Conservation (phyloP, 2,797 vertebrate species). For the Heterohyrax brucei region DNA sequence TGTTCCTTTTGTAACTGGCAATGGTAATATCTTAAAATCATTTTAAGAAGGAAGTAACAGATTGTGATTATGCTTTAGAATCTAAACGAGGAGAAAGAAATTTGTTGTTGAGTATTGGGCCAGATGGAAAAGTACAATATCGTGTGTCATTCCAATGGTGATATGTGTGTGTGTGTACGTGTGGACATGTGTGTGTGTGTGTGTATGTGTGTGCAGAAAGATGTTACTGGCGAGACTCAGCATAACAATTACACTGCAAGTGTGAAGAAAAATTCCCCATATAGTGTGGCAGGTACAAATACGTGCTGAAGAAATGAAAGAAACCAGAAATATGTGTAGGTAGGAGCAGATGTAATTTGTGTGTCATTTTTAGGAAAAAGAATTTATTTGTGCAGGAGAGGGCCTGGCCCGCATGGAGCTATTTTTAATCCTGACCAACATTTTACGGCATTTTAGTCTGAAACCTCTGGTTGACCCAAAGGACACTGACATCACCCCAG, state of each 20-base stretch:
- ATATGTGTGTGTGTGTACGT: background rate
- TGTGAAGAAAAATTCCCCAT: background rate
- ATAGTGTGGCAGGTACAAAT: background rate
- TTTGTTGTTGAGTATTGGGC: background rate
- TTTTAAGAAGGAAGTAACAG: background rate
- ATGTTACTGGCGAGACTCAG: background rate
- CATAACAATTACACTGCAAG: background rate
- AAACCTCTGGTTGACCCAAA: conserved; percentile 70
- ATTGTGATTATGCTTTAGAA: conserved; percentile 1
- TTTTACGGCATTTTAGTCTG: conserved; percentile 88
- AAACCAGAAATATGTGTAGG: background rate
- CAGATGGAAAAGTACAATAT: background rate
- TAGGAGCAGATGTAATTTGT: background rate
- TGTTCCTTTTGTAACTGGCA: background rate
- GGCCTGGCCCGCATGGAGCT: conserved; percentile 85
- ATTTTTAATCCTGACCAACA: conserved; percentile 85
- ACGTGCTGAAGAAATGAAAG: background rate
- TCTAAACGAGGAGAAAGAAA: background rate
- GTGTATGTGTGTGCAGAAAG: background rate
- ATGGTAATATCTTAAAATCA: background rate
- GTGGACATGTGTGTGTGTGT: background rate
- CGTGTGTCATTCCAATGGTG: background rate
- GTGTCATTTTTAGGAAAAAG: conserved; percentile 85
- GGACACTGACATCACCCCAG: background rate
- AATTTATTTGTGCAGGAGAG: conserved; percentile 83